phyloP scores from a whole-genome alignment of 2,888 invertebrate genomes.

The Mamestra brassicae region DNA sequence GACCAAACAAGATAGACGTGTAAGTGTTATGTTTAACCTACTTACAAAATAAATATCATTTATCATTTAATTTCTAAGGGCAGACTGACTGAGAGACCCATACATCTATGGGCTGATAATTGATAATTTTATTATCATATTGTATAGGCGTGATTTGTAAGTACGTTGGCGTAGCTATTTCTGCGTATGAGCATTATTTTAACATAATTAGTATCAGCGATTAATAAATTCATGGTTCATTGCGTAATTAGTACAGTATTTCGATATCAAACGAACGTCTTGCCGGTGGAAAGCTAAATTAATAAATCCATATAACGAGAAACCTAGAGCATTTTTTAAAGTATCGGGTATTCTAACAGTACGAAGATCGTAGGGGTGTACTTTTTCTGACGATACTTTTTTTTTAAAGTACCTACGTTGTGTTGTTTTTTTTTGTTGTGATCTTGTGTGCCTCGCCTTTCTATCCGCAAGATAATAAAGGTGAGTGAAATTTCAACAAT shows the following conservation, averaged over 20 bases:
- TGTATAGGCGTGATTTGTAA: background rate
- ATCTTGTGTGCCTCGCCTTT: background rate
- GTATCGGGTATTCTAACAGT: background rate
- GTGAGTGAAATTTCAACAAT: slow-evolving; percentile 7
- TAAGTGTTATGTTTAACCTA: too few species aligned
- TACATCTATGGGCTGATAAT: background rate
- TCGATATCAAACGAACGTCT: background rate
- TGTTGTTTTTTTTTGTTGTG: background rate
- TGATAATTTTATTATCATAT: background rate
- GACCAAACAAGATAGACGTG: too few species aligned
- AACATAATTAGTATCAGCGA: slow-evolving; percentile 10
- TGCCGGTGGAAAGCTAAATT: background rate
- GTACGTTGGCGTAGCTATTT: background rate
- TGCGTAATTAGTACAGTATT: slow-evolving; percentile 12
- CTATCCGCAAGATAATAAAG: slow-evolving; percentile 11
- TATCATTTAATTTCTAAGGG: too few species aligned
- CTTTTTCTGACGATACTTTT: background rate
- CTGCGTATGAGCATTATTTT: background rate
- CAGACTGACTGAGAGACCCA: background rate
- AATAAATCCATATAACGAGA: background rate
- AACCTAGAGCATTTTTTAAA: background rate
- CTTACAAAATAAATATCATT: too few species aligned
- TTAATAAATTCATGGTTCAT: background rate
- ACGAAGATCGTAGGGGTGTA: background rate
- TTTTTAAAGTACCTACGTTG: background rate